These are phyloP conservation scores for Acanthis flammea DNA, from an alignment of 2,797 vertebrate genomes.

Conservation along the genomic window DNA sequence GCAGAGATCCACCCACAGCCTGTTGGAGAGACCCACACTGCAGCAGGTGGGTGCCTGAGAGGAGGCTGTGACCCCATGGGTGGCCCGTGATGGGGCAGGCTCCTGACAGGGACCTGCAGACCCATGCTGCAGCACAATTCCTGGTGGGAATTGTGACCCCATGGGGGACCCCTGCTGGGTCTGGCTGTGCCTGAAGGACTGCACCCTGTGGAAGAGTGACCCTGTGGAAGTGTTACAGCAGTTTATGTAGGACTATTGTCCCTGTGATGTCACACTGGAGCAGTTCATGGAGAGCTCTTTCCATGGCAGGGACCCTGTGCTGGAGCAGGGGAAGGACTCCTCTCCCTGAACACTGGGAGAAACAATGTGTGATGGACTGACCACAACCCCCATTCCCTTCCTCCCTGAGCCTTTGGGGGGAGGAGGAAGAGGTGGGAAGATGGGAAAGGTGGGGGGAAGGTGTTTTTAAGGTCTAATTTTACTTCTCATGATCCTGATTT, in stretches of 20 bases:
- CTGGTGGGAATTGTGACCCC: neutral
- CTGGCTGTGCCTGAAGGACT: too few species aligned
- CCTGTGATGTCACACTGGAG: fast-evolving
- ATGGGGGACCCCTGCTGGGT: too few species aligned
- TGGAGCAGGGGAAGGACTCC: neutral
- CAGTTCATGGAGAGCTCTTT: neutral
- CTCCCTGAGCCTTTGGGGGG: fast-evolving
- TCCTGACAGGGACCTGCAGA: neutral
- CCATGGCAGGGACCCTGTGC: too few species aligned
- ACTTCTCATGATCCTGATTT: neutral
- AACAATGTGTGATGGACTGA: fast-evolving
- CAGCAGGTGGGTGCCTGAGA: neutral
- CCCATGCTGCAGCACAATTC: neutral
- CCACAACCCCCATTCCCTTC: neutral
- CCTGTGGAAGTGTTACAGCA: neutral
- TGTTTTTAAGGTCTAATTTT: neutral
- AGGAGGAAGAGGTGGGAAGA: neutral
- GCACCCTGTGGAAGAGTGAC: neutral
- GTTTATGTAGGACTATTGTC: neutral
- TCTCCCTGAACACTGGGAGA: neutral
- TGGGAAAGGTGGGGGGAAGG: fast-evolving
- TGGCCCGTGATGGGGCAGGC: neutral
- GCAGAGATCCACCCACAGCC: neutral
- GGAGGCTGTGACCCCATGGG: neutral
- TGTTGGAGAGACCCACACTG: fast-evolving